A percentile compares a stretch with the other conserved stretches of the same genome.
Conservation (phyloP, 2,888 invertebrate species). For the Cheilosia vernalis region DNA sequence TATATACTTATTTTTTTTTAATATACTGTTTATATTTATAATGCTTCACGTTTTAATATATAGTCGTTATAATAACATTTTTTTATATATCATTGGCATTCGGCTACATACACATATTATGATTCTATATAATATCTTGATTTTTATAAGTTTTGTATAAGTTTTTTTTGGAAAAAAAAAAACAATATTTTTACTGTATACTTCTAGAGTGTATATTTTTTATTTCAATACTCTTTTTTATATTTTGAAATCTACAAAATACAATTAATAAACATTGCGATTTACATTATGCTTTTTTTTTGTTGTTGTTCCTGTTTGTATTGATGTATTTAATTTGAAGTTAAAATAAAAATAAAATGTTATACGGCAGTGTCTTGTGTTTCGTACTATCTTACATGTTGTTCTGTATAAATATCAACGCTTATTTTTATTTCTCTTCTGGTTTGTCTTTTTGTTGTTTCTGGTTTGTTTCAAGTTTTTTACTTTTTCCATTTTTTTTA, state of each 20-base stretch:
- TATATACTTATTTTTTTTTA: conserved; percentile 65
- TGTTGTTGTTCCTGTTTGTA: background rate
- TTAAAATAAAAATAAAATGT: conserved; percentile 25
- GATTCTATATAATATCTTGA: too few species aligned
- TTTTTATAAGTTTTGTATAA: conserved; percentile 19
- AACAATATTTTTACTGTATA: conserved; percentile 39
- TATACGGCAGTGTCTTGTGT: conserved; percentile 71
- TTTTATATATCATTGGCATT: conserved; percentile 46
- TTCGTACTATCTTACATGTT: conserved; percentile 68
- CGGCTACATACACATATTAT: conserved; percentile 53
- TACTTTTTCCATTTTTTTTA: conserved; percentile 8
- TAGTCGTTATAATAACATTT: conserved; percentile 56
- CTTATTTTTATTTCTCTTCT: conserved; percentile 9
- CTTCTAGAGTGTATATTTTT: conserved; percentile 37
- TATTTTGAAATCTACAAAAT: conserved; percentile 59
- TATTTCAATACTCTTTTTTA: conserved; percentile 5
- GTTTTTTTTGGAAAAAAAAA: conserved; percentile 31
- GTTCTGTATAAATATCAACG: conserved; percentile 65
- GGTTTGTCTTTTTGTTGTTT: conserved; percentile 29
- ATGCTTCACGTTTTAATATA: conserved; percentile 38
- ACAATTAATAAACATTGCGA: conserved; percentile 51
- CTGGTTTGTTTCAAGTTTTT: conserved; percentile 26
- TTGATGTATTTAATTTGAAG: conserved; percentile 35
- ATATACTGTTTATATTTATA: conserved; percentile 63
- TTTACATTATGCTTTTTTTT: conserved; percentile 9